Base-by-base conservation (phyloP, 2,113 vertebrate genomes). In the Gambusia holbrooki region DNA sequence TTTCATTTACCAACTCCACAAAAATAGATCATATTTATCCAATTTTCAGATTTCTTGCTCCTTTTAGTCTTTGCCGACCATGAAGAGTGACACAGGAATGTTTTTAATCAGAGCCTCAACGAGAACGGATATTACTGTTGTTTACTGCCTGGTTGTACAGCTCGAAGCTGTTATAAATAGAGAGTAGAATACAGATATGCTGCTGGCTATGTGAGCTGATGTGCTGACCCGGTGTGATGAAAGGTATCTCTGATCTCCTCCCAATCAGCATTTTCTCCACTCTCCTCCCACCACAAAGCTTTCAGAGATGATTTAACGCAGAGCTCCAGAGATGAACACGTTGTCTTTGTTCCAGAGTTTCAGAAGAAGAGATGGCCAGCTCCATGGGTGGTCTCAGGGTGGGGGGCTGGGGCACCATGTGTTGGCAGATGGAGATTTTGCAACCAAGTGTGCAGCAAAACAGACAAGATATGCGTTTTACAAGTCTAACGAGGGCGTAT, bases 161-260 rank as follows among this genome's bases (percentile, higher is more conserved):
- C 81, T 74, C 72, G 60, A 64, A 5, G 86, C 45, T 27, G 60
- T 67, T 92, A 90, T 84, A 85, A 89, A 92, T 92, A 90, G 84
- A 77, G 33, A 65, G 62, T 12, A 90, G 80, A 81, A 83, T 87
- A 90, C 83, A 87, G 81, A 80, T 78, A 71, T 81, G 76, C 80
- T 83, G 71, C 81, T 83, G 80, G 83, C 80, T 40, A 32, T 77
- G 85, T 74, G 66, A 33, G 13, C 66, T 81, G 84, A 85, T 71
- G 75, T 71, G 71, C 40, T 84, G 80, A 88, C 81, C 66, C 58
- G 17, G 63, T 76, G 71, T 22, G 69, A 73, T 40, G 74, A 90
- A 83, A 82, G 84, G 72, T 48, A 81, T 73, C 71, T 87, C 74
- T 81, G 81, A 91, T 84, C 81, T 82, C 77, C 79, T 81, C 77